A percentile compares a stretch with the other conserved stretches of the same genome.
Conservation (phyloP, 2,888 invertebrate species). For the Phaedon cochleariae region DNA sequence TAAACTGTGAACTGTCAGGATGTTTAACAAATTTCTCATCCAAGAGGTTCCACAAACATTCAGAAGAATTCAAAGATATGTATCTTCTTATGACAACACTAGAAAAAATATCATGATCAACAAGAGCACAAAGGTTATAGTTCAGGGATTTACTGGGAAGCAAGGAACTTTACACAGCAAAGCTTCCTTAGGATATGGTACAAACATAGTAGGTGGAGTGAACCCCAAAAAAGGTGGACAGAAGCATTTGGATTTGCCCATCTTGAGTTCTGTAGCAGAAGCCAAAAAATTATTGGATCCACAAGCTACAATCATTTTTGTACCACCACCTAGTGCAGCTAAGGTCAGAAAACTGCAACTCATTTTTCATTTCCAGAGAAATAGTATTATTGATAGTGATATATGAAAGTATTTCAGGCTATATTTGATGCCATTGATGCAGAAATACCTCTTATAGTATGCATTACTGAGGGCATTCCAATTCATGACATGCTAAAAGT, state of each 20-base stretch:
- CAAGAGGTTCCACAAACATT: too few species aligned
- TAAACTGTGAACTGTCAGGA: too few species aligned
- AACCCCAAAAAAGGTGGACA: slow-evolving; percentile 84
- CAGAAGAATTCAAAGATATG: too few species aligned
- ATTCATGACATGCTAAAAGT: slow-evolving; percentile 85
- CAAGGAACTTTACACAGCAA: slow-evolving; percentile 75
- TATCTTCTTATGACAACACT: slow-evolving; percentile 16
- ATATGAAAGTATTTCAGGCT: slow-evolving; percentile 60
- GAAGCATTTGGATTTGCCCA: slow-evolving; percentile 79
- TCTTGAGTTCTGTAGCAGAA: slow-evolving; percentile 69
- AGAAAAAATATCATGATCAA: slow-evolving; percentile 35
- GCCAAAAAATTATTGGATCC: slow-evolving; percentile 74
- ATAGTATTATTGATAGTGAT: background rate
- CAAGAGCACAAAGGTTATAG: slow-evolving; percentile 74
- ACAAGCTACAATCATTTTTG: slow-evolving; percentile 80
- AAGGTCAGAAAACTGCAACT: slow-evolving; percentile 63
- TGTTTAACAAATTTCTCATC: too few species aligned
- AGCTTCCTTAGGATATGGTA: slow-evolving; percentile 82
- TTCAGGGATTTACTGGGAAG: slow-evolving; percentile 80
- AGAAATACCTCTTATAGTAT: slow-evolving; percentile 78
- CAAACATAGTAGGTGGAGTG: slow-evolving; percentile 82
- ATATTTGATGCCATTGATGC: slow-evolving; percentile 79
- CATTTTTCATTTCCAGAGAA: too few species aligned
- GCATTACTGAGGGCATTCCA: slow-evolving; percentile 65
- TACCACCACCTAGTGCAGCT: slow-evolving; percentile 77